A percentile compares a stretch with the other conserved stretches of the same genome.
Evolutionary conservation across 2,113 vertebrate genomes (phyloP).

Genomic region (Silurus asotus): DNA sequence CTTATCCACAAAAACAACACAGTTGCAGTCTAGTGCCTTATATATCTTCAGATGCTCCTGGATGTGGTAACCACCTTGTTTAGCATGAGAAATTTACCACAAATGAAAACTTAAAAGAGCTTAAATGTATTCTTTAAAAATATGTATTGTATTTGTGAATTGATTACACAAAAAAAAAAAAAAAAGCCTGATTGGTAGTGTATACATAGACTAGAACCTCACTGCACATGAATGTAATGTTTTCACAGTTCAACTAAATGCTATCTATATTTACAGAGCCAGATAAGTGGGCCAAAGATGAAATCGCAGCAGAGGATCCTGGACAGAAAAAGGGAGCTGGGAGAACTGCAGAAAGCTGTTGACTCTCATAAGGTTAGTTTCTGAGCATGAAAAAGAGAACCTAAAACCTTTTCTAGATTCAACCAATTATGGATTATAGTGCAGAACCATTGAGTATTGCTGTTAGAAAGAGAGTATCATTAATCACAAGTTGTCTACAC

Average conservation of each 20-base stretch:
- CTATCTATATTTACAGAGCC: conserved; percentile 19
- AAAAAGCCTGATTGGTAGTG: not conserved
- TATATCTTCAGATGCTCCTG: not conserved
- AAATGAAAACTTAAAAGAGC: not conserved
- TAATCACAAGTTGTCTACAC: not conserved
- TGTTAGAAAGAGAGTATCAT: not conserved
- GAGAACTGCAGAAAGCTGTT: conserved; percentile 66
- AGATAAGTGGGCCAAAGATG: conserved; percentile 57
- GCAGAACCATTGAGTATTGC: not conserved
- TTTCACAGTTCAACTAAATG: conserved; percentile 29
- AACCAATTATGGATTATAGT: not conserved
- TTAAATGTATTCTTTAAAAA: not conserved
- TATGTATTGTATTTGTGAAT: not conserved
- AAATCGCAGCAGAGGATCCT: conserved; percentile 59
- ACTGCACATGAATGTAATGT: not conserved
- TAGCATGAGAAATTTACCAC: not conserved
- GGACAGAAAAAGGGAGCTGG: conserved; percentile 62
- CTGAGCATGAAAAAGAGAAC: not conserved
- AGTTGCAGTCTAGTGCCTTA: not conserved
- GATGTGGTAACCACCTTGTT: not conserved
- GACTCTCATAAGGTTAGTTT: conserved; percentile 62
- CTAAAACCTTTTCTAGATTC: not conserved
- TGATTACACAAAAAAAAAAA: not conserved
- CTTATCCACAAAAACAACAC: not conserved
- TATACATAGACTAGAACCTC: not conserved